Evolutionary conservation across 2,797 vertebrate genomes (phyloP).

Genomic region (Morelia viridis): DNA sequence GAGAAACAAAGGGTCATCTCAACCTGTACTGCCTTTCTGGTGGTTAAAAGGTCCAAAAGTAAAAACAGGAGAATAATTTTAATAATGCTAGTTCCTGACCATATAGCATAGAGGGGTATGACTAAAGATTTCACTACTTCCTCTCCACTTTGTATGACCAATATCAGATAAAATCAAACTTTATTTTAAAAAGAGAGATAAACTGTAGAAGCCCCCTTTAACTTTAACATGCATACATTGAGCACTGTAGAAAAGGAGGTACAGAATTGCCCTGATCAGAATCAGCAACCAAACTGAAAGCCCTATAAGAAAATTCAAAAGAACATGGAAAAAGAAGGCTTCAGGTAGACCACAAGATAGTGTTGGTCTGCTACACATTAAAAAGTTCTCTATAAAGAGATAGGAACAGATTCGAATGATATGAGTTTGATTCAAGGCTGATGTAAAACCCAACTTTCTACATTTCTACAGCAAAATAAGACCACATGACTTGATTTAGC

Average conservation of each 20-base stretch:
- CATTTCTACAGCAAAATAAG: background rate
- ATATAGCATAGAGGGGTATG: background rate
- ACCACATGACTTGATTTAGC: background rate
- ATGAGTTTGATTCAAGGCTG: background rate
- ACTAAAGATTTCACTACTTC: background rate
- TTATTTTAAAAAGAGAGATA: background rate
- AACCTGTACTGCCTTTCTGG: too few species aligned
- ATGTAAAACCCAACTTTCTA: background rate
- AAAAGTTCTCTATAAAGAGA: background rate
- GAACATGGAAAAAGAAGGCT: background rate
- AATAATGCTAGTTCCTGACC: too few species aligned
- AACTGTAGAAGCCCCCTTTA: background rate
- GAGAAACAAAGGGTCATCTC: too few species aligned
- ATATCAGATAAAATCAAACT: background rate
- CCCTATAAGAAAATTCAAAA: background rate
- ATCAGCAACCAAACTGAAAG: too few species aligned
- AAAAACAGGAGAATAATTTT: too few species aligned
- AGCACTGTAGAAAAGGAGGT: background rate
- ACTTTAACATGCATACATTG: background rate
- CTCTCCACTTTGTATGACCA: background rate
- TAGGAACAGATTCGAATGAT: background rate
- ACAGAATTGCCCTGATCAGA: background rate
- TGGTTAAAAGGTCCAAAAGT: too few species aligned
- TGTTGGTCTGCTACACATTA: background rate
- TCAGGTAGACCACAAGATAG: background rate